Conservation (phyloP, 2,113 vertebrate genomes). For the Galeopterus variegatus region DNA sequence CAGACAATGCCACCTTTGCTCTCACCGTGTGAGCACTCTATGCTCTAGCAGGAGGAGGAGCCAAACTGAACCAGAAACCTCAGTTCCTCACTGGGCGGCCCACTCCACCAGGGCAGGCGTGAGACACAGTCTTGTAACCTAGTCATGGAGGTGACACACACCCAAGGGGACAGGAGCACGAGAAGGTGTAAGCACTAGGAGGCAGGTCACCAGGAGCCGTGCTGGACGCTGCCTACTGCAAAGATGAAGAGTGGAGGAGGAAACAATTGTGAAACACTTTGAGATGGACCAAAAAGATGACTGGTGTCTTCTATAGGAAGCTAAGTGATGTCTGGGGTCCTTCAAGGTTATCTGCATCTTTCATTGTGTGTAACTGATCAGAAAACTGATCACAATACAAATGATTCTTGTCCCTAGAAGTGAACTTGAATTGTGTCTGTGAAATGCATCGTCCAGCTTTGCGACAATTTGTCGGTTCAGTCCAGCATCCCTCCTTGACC, state of each 20-base stretch:
- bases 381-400: not conserved
- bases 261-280: not conserved
- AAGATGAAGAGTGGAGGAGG: not conserved
- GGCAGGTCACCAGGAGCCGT: not conserved
- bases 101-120: not conserved
- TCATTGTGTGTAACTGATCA: not conserved
- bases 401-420: not conserved
- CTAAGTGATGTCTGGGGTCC: not conserved
- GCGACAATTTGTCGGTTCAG: not conserved
- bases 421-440: not conserved
- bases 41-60: no score
- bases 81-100: not conserved
- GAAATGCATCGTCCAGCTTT: not conserved
- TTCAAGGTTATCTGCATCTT: not conserved
- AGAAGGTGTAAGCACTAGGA: not conserved
- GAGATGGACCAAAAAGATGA: not conserved
- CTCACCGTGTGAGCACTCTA: not conserved
- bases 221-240: not conserved
- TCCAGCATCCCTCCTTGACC: not conserved
- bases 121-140: not conserved
- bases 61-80: not conserved
- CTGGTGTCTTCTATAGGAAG: not conserved
- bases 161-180: no score
- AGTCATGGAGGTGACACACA: not conserved
- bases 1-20: not conserved